Base-by-base conservation (phyloP, 2,797 vertebrate species). In the Macropodus opercularis region DNA sequence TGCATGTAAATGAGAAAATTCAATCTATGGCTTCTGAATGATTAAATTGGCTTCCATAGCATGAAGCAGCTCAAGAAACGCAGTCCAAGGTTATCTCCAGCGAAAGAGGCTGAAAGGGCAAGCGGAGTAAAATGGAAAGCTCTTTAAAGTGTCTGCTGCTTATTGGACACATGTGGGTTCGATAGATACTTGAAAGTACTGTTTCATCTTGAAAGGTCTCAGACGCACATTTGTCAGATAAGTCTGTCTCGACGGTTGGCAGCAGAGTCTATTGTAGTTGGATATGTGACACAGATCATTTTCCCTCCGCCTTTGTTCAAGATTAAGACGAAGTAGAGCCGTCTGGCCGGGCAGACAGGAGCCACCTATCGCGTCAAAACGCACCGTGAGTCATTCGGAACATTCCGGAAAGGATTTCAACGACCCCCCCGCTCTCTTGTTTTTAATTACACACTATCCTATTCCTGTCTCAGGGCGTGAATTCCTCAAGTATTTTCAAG, bases 391-490 rank as follows among this genome's bases (percentile, higher is more conserved):
- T 88, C 88, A 87, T 80, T 81, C 75, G 69, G 77, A 85, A 87
- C 88, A 91, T 90, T 90, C 88, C 86, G 75, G 85, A 87, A 86
- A 90, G 87, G 87, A 89, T 91, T 88, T 85, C 68, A 79, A 72
- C 77, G 69, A 63, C 29, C 42, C 46, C 3, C 29, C 23, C 21
- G 29, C 43, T 29, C 41, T 60, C 77, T 73, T 79, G 72, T 73
- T 85, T 91, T 91, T 92, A 93, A 93, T 93, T 90, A 91, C 85
- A 90, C 81, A 83, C 83, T 91, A 89, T 90, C 89, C 86, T 84
- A 81, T 92, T 92, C 83, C 90, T 74, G 79, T 90, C 80, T 85
- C 10, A 82, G 76, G 86, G 90, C 77, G 68, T 76, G 73, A 89
- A 89, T 89, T 89, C 85, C 87, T 63, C 82, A 79, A 65, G 81